Conservation (phyloP, 2,888 invertebrate species). For the Nomada ruficornis region DNA sequence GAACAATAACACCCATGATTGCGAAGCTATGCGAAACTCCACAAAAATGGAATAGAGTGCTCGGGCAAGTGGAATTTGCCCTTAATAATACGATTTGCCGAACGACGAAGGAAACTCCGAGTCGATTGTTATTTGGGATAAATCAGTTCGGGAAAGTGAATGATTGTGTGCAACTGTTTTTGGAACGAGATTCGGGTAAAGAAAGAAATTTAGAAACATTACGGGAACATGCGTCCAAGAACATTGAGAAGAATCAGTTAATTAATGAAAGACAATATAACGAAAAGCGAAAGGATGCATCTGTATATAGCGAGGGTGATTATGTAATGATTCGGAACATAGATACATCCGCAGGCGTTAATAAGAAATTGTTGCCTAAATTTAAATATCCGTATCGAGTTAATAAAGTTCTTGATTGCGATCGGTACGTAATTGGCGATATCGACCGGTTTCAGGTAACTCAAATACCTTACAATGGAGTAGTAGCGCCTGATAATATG, state of each 20-base stretch:
- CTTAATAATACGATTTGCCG: slow-evolving; percentile 7
- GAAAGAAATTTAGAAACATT: not conserved
- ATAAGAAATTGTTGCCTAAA: slow-evolving; percentile 2
- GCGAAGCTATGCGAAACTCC: not conserved
- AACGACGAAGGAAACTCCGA: not conserved
- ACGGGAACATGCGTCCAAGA: not conserved
- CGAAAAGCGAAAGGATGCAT: not conserved
- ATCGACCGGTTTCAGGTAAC: slow-evolving; percentile 17
- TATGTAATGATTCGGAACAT: slow-evolving; percentile 1
- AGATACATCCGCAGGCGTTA: not conserved
- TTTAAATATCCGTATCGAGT: not conserved
- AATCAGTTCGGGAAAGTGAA: not conserved
- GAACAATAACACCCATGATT: too few relatives aligned
- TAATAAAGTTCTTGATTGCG: not conserved
- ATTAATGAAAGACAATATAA: slow-evolving; percentile 7
- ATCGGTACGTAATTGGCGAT: slow-evolving; percentile 15
- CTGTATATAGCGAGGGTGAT: not conserved
- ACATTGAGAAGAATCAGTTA: not conserved
- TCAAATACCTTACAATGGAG: slow-evolving; percentile 10
- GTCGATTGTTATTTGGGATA: slow-evolving; percentile 2
- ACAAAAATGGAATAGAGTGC: not conserved
- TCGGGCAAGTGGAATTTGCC: not conserved
- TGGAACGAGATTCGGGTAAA: not conserved
- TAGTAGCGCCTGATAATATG: slow-evolving; percentile 2
- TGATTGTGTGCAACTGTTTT: not conserved